Evolutionary conservation across 2,113 vertebrate species (phyloP).

Genomic region (Blennius ocellaris): DNA sequence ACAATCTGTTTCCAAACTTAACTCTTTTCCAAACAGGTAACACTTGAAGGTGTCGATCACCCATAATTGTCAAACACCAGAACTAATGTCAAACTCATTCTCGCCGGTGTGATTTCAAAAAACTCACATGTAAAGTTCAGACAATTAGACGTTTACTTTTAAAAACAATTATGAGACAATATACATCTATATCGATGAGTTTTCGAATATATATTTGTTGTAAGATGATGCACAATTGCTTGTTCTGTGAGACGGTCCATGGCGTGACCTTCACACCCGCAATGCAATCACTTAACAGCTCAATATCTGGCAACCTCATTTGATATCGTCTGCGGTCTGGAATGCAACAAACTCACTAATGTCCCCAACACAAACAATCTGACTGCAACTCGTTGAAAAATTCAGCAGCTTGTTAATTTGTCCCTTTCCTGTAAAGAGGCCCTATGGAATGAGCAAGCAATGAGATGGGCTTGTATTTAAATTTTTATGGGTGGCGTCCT

Average conservation of each 20-base stretch:
- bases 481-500: constrained; percentile 77
- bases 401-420: constrained; percentile 50
- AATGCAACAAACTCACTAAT: constrained; percentile 36
- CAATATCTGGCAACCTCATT: constrained; percentile 20
- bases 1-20: too few species aligned
- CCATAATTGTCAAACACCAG: too few species aligned
- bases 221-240: not conserved
- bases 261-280: constrained; percentile 4
- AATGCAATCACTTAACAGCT: constrained; percentile 10
- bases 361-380: constrained; percentile 23
- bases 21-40: too few species aligned
- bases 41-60: too few species aligned
- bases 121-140: too few species aligned
- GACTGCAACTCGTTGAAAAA: constrained; percentile 27
- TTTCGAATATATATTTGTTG: constrained; percentile 4
- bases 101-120: too few species aligned
- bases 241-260: not conserved
- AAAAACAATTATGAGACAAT: not conserved
- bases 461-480: constrained; percentile 69
- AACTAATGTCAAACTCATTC: too few species aligned
- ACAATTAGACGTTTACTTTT: too few species aligned
- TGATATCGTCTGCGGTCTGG: constrained; percentile 15
- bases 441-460: constrained; percentile 24
- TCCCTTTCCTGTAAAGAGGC: constrained; percentile 30
- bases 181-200: constrained; percentile 14